A percentile compares a stretch with the other conserved stretches of the same genome.
Evolutionary conservation across 1,140 invertebrate species (phyloP).

Genomic region (Papilio dardanus): DNA sequence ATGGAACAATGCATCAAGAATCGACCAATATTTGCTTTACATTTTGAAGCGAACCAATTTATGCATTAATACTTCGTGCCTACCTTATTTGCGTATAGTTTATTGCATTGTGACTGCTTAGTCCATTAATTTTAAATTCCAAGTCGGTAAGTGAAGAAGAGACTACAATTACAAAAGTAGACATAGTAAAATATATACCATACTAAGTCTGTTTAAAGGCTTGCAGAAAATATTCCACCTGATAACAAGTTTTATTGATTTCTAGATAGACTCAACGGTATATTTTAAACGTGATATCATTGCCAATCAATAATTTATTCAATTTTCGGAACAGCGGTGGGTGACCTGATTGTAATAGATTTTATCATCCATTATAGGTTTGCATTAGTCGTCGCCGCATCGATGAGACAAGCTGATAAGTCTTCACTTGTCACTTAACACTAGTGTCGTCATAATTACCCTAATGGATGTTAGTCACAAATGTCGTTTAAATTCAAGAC

Average conservation of each 20-base stretch:
- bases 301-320: constrained; percentile 9
- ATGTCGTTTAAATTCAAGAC: neutral
- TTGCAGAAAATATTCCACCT: neutral
- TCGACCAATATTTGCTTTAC: neutral
- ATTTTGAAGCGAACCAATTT: too few relatives aligned
- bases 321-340: neutral
- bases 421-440: neutral
- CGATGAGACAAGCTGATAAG: neutral
- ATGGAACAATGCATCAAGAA: neutral
- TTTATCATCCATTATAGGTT: constrained; percentile 14
- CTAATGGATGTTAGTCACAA: neutral
- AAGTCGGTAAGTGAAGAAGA: too few relatives aligned
- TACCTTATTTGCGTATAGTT: too few relatives aligned
- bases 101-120: too few relatives aligned
- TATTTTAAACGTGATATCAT: neutral
- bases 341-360: constrained; percentile 15
- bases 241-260: constrained; percentile 7
- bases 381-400: neutral
- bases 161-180: too few relatives aligned
- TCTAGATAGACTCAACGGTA: neutral
- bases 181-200: too few relatives aligned
- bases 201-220: neutral
- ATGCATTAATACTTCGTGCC: neutral
- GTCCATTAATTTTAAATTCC: too few relatives aligned
- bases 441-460: neutral